A percentile compares a stretch with the other conserved stretches of the same genome.
Evolutionary conservation across 2,888 invertebrate species (phyloP).

Genomic region (Aleiodes alternator): DNA sequence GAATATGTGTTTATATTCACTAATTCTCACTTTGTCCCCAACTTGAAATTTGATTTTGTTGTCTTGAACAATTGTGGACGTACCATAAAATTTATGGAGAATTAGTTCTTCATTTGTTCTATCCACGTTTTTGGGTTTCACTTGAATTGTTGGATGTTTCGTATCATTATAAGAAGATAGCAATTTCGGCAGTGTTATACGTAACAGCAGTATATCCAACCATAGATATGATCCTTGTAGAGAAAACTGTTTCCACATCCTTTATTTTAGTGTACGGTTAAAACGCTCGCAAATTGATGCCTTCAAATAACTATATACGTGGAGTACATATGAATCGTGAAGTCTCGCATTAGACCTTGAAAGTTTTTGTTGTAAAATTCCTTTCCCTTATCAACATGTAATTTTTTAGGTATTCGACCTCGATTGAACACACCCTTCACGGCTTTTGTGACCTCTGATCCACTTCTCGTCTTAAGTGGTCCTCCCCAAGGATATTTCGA

Average conservation of each 20-base stretch:
- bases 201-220: neutral
- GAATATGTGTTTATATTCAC: neutral
- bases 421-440: constrained; percentile 51
- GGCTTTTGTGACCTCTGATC: constrained; percentile 59
- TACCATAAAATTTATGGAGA: constrained; percentile 1
- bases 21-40: constrained; percentile 64
- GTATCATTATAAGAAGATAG: neutral
- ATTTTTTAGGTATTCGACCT: constrained; percentile 47
- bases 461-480: constrained; percentile 67
- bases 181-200: no score
- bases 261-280: constrained; percentile 9
- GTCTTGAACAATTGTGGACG: no score
- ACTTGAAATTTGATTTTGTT: constrained; percentile 53
- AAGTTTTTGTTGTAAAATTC: constrained; percentile 56
- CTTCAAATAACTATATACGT: constrained; percentile 5
- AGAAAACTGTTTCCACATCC: constrained; percentile 8
- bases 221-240: neutral
- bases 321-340: constrained; percentile 31
- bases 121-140: constrained; percentile 62
- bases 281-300: neutral
- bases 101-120: constrained; percentile 56
- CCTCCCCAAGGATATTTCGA: constrained; percentile 70
- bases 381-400: constrained; percentile 50
- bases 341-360: constrained; percentile 58
- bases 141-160: constrained; percentile 58